Base-by-base conservation (phyloP, 2,797 vertebrate genomes). In the Sebastes miniatus region DNA sequence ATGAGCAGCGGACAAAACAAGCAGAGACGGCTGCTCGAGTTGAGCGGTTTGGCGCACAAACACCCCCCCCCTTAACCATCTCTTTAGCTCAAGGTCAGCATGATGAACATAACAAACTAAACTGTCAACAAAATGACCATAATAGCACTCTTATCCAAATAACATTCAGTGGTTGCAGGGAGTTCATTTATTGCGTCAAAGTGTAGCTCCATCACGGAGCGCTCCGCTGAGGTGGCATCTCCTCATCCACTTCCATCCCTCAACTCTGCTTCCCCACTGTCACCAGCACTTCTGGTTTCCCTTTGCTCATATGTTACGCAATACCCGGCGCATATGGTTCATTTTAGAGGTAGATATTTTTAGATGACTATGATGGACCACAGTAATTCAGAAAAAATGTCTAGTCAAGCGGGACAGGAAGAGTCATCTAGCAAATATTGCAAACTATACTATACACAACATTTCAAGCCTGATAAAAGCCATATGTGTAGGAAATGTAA, bases 291-390 rank as follows among this genome's bases (percentile, higher is more conserved):
- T 65, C 77, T 73, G 52, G 77, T 68, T 89, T 88, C 22, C 56
- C 56, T 86, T 80, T 78, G 77, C 34, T 74, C 72, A 79, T 77
- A 57, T 59, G 87, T 95, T 95, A 95, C 81, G 93, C 90, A 95
- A 95, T 62, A 80, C 69, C 61, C 36, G 8, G 25, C 73, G 71
- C 94, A 95, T 87, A 93, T 93, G 95, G 90, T 94, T 95, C 83
- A 88, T 79, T 93, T 96, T 92, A 94, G 66, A 81, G 83, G 47
- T 58, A 76, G 91, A 89, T 95, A 95, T 95, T 95, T 96, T 95
- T 96, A 96, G 93, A 87, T 31, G 64, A 73, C 79, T 62, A 85
- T 79, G 73, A 88, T 90, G 61, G 81, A 92, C 75, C 66, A 74
- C 83, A 83, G 75, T 78, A 77, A 91, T 88, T 87, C 9, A 36